phyloP scores from a whole-genome alignment of 2,797 vertebrate genomes.

The Phataginus tetradactyla region DNA sequence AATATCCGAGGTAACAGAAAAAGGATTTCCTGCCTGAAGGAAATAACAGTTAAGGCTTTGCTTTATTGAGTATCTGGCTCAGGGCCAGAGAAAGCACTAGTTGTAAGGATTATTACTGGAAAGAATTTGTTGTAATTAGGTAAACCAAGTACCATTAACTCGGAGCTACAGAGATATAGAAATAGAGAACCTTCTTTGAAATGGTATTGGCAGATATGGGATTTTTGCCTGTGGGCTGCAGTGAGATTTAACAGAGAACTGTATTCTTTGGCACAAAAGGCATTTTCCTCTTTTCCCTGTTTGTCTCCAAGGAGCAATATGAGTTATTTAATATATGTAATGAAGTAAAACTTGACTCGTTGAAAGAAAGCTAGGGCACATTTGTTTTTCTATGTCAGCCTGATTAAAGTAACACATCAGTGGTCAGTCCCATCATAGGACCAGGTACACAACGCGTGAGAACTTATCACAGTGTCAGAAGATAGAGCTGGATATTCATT shows the following conservation, averaged over 20 bases:
- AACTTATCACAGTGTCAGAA: background rate
- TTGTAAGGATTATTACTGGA: conserved; percentile 71
- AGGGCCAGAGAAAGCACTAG: conserved; percentile 67
- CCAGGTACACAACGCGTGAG: background rate
- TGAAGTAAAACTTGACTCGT: conserved; percentile 50
- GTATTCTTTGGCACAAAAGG: conserved; percentile 48
- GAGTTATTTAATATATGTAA: conserved; percentile 64
- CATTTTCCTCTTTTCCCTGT: conserved; percentile 3
- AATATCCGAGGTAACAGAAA: conserved; percentile 53
- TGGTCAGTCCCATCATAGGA: background rate
- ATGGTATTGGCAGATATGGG: conserved; percentile 41
- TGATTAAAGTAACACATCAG: conserved; percentile 21
- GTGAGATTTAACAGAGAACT: conserved; percentile 50
- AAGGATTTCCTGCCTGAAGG: conserved; percentile 68
- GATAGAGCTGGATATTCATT: background rate
- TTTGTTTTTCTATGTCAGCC: conserved; percentile 32
- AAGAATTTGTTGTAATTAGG: conserved; percentile 76
- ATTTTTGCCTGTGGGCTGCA: conserved; percentile 32
- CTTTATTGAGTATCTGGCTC: conserved; percentile 68
- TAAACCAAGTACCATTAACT: conserved; percentile 69
- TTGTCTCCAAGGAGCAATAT: conserved; percentile 61
- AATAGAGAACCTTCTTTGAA: conserved; percentile 56
- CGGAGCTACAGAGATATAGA: conserved; percentile 46
- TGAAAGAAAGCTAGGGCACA: conserved; percentile 44
- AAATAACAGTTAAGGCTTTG: conserved; percentile 62